phyloP scores from a whole-genome alignment of 2,797 vertebrate genomes.

The Tinamus major region DNA sequence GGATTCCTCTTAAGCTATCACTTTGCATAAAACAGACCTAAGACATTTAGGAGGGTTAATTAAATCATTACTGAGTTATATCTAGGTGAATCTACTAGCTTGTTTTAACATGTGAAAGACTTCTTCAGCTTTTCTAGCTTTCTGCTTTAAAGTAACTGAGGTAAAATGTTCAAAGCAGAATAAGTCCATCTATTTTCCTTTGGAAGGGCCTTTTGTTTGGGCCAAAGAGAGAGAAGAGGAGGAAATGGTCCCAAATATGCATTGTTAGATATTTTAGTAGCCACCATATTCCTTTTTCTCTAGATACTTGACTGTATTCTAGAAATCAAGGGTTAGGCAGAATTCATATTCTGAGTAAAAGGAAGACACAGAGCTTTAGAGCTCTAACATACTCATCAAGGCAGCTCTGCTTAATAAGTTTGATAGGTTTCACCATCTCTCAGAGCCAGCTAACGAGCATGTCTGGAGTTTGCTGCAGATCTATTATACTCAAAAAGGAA shows the following conservation, averaged over 20 bases:
- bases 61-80: background rate
- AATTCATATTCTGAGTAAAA: background rate
- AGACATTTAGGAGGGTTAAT: background rate
- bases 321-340: background rate
- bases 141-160: background rate
- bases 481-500: too few relatives aligned
- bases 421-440: too few relatives aligned
- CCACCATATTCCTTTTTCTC: background rate
- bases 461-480: too few relatives aligned
- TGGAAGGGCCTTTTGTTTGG: background rate
- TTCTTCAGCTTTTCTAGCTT: background rate
- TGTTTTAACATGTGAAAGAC: background rate
- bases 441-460: too few relatives aligned
- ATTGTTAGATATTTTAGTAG: background rate
- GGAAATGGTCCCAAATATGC: background rate
- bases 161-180: background rate
- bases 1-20: background rate
- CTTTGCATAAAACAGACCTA: background rate
- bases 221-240: background rate
- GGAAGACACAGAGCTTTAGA: background rate
- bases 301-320: background rate
- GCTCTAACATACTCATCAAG: accelerated
- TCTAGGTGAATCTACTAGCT: background rate
- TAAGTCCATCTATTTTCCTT: background rate
- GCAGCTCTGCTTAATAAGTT: background rate